Evolutionary conservation across 2,888 invertebrate genomes (phyloP), one percentile per base, ranked within the genome.

Genomic region (Aphodius sticticus): DNA sequence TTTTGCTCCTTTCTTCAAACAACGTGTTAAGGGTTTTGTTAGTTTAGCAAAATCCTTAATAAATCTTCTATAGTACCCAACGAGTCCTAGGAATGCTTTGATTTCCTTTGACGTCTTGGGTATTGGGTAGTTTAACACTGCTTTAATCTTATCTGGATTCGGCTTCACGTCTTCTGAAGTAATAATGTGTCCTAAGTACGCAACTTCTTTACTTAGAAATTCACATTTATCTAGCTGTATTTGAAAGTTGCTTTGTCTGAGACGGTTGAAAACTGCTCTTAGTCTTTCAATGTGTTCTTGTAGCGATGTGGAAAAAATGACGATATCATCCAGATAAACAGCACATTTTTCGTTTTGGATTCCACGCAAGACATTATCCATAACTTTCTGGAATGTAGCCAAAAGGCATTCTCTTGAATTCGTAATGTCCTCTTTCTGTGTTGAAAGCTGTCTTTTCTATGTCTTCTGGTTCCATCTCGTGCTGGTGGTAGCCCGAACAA

Each of bases 401-500:
- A 71, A 85, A 84, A 12, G 85, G 85, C 84, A 86, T 85, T 15
- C 83, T 78, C 1, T 71, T 71, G 72, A 70, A 9, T 26, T 26
- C 26, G 3, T 26, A 26, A 26, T 26, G 26, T 26, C 26, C 26
- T 26, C 26, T 26, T 26, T 80, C 79, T 6, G 82, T 83, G 0
- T 82, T 80, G 70, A 85, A 86, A 6, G 84, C 84, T 6, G 84
- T 84, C 81, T 84, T 84, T 7, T 69, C 72, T 2, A 15, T 38
- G 75, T 84, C 82, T 37, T 77, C 37, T 76, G 69, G n/a, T 9
- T 71, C 81, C 79, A 70, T 84, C 37, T 81, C 88, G 83, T 88
- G 86, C 83, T 89, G 88, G 79, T 89, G 88, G 82, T 86, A 89
- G 0, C 88, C 88, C 6, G 84, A 84, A 2, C 87, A 85, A n/a